Evolutionary conservation across 2,113 vertebrate species (phyloP), one percentile per base, ranked within the genome.

Genomic region (Microcebus lehilahytsara): DNA sequence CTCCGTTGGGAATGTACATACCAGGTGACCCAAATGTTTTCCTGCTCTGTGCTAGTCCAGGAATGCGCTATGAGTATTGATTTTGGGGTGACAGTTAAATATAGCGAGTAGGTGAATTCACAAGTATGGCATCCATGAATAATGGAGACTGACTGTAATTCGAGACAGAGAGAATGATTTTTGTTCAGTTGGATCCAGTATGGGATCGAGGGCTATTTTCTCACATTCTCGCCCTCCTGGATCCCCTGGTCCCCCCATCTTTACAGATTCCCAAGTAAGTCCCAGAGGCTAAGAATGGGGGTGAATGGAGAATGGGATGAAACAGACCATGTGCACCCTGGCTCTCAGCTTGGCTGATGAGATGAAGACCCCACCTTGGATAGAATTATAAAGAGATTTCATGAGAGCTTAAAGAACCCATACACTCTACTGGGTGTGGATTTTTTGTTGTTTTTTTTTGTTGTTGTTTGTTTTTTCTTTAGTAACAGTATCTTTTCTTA

Each of bases 231-330:
- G 2, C 2, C 12, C 20, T 62, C 0, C 4, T 27, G 17, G n/a
- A 9, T 32, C 32, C 62, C 72, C 56, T 16, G 25, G 4, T 42
- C 10, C 49, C 67, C 17, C 64, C 42, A 0, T n/a, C 19, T 19
- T 23, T 14, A 40, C 56, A 79, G 74, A 69, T 66, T 83, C 85
- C 51, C 78, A 64, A 92, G 89, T 77, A 49, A 58, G 22, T 34
- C 34, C n/a, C 53, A n/a, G 51, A 66, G 37, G 34, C 75, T 71
- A 30, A 92, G 58, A 53, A 49, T 17, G 25, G 1, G 40, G 34
- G 16, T 11, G 66, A 74, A 14, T 11, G 6, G 10, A 25, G 91
- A 53, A 10, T 42, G 64, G 89, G 56, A 62, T 0, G 5, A 13
- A n/a, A 14, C 13, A 23, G 74, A 37, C 51, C n/a, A 42, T 64